phyloP scores from a whole-genome alignment of 2,113 vertebrate genomes.

The Acinonyx jubatus region DNA sequence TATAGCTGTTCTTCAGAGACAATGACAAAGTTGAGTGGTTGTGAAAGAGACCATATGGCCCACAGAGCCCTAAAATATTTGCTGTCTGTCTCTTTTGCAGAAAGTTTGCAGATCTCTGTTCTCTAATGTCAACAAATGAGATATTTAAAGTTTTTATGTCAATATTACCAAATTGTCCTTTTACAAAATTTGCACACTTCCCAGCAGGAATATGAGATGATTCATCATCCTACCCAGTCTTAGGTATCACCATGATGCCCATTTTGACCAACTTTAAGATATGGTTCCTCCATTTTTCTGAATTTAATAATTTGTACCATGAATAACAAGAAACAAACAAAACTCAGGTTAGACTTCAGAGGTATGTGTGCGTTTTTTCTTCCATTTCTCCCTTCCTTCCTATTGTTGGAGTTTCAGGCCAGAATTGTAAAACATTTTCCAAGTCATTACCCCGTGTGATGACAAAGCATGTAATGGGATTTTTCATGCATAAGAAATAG shows the following conservation, averaged over 20 bases:
- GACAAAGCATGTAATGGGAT: slow-evolving; percentile 13
- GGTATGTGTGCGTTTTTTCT: neutral
- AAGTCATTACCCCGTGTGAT: neutral
- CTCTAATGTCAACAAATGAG: neutral
- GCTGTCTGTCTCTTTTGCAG: neutral
- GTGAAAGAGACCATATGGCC: neutral
- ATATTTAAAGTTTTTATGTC: neutral
- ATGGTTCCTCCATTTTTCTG: neutral
- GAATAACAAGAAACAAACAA: neutral
- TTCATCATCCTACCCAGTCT: neutral
- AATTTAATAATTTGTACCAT: neutral
- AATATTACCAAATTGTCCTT: neutral
- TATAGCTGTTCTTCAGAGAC: neutral
- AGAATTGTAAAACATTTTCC: neutral
- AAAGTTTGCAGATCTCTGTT: neutral
- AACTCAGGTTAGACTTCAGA: neutral
- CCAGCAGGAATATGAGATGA: neutral
- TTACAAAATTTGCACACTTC: neutral
- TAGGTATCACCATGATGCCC: neutral
- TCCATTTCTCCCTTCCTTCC: neutral
- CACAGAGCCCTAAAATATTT: neutral
- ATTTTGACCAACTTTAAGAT: neutral
- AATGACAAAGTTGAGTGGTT: neutral
- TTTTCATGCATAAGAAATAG: neutral
- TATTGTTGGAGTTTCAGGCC: neutral